Percentiles rank a stretch among this genome's conserved stretches.
Conservation (phyloP, 1,140 invertebrate species). For the Zaprionus camerounensis region DNA sequence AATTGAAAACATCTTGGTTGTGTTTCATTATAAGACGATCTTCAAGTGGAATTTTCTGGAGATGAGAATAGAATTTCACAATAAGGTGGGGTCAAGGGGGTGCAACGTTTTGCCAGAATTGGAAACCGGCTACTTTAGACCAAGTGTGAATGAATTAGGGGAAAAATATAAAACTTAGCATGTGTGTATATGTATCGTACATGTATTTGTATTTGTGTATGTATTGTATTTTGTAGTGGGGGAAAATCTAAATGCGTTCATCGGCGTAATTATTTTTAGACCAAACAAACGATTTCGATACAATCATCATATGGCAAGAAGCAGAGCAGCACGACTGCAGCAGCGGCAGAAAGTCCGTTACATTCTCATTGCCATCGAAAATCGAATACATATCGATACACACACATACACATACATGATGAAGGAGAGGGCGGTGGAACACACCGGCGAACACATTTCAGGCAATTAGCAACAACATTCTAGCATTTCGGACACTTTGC, state of each 20-base stretch:
- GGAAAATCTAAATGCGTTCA: slow-evolving; percentile 76
- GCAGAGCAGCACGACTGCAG: slow-evolving; percentile 36
- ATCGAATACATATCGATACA: slow-evolving; percentile 13
- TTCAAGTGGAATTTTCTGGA: slow-evolving; percentile 37
- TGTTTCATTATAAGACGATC: slow-evolving; percentile 9
- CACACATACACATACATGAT: not conserved
- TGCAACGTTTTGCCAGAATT: slow-evolving; percentile 4
- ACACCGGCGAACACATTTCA: slow-evolving; percentile 58
- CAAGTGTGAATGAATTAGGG: slow-evolving; percentile 66
- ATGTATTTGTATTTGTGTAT: slow-evolving; percentile 27
- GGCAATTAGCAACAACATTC: slow-evolving; percentile 78
- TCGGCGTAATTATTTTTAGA: slow-evolving; percentile 72
- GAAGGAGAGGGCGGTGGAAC: not conserved
- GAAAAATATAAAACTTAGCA: slow-evolving; percentile 39
- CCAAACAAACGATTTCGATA: slow-evolving; percentile 79
- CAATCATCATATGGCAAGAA: slow-evolving; percentile 48
- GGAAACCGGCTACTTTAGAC: slow-evolving; percentile 57
- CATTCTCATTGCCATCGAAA: slow-evolving; percentile 53
- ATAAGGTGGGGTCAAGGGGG: slow-evolving; percentile 23
- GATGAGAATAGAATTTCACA: slow-evolving; percentile 56
- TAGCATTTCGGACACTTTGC: slow-evolving; percentile 67
- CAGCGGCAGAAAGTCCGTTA: slow-evolving; percentile 52
- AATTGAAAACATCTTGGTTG: slow-evolving; percentile 9
- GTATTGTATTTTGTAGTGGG: slow-evolving; percentile 37
- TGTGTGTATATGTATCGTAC: slow-evolving; percentile 32